Percentiles rank a stretch among this genome's conserved stretches.
phyloP scores from a whole-genome alignment of 64 coral and sea anemone genomes.

The Astreopora myriophthalma region DNA sequence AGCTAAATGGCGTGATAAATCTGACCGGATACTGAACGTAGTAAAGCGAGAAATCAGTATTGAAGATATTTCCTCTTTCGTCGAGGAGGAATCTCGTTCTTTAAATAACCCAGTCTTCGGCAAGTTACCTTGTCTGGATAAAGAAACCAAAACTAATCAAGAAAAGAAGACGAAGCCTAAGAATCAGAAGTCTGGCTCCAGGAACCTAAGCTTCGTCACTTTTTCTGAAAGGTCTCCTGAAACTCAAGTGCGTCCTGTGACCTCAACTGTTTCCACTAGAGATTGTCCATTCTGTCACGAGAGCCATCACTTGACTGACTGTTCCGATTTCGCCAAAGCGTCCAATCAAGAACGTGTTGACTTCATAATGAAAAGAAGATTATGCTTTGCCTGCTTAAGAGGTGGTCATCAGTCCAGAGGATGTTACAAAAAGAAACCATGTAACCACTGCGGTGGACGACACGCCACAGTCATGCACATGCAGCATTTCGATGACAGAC shows the following conservation, averaged over 20 bases:
- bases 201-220: background rate
- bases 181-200: background rate
- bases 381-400: constrained; percentile 30
- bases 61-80: constrained; percentile 39
- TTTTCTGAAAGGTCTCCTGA: background rate
- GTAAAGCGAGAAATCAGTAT: constrained; percentile 32
- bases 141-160: no score
- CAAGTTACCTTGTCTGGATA: background rate
- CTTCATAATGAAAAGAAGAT: constrained; percentile 7
- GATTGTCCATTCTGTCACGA: background rate
- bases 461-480: no score
- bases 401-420: no score
- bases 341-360: no score
- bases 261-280: background rate
- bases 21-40: constrained; percentile 4
- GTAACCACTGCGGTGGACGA: background rate
- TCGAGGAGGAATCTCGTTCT: constrained; percentile 27
- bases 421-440: constrained; percentile 29
- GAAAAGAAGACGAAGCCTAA: no score
- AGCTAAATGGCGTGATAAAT: constrained; percentile 20
- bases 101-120: constrained; percentile 20
- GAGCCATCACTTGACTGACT: background rate
- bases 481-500: no score
- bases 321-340: no score
- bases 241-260: no score